These are phyloP conservation scores for Ichneumon xanthorius DNA, from an alignment of 2,888 invertebrate genomes.

Conservation along the genomic window DNA sequence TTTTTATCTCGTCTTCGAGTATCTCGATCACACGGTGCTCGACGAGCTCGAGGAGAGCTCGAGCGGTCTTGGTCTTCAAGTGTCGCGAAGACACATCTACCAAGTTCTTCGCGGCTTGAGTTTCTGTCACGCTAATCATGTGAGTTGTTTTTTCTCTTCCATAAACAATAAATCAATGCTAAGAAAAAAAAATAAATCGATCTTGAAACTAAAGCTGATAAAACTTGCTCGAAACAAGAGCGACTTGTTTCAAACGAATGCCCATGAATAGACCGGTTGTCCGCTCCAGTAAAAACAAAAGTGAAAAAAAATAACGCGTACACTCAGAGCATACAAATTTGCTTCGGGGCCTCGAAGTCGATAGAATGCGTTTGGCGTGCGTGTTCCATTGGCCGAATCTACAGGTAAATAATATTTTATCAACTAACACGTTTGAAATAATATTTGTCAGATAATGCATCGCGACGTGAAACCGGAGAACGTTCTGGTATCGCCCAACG, in stretches of 20 bases:
- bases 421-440: background rate
- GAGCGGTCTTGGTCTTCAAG: constrained; percentile 90
- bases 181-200: background rate
- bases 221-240: background rate
- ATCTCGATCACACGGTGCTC: constrained; percentile 93
- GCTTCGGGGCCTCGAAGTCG: constrained; percentile 16
- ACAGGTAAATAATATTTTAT: background rate
- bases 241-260: constrained; percentile 24
- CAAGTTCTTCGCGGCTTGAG: constrained; percentile 93
- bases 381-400: constrained; percentile 1
- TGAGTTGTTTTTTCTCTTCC: constrained; percentile 84
- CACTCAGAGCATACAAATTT: constrained; percentile 2
- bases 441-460: constrained; percentile 90
- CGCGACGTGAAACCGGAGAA: constrained; percentile 96
- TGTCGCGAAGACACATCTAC: constrained; percentile 91
- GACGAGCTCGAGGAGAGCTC: constrained; percentile 92
- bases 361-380: constrained; percentile 43
- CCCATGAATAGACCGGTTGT: constrained; percentile 65
- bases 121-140: constrained; percentile 94
- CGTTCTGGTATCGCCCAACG: constrained; percentile 91
- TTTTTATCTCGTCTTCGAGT: constrained; percentile 95
- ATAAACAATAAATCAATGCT: background rate
- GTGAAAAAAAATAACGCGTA: background rate
- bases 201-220: background rate
- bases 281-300: background rate